A percentile compares a stretch with the other conserved stretches of the same genome.
phyloP scores from a whole-genome alignment of 2,797 vertebrate genomes.

The Mustela erminea region DNA sequence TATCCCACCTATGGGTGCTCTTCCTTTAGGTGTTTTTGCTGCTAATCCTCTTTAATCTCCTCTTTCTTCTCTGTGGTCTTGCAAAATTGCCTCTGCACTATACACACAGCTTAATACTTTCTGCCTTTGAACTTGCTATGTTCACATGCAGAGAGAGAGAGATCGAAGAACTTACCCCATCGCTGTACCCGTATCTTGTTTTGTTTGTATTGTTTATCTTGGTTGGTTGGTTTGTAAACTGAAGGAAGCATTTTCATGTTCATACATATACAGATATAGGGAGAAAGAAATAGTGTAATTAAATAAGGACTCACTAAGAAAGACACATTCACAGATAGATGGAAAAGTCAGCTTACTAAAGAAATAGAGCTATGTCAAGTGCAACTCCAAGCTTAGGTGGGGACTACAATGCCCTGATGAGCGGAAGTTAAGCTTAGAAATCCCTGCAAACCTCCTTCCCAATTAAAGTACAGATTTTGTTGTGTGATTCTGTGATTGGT shows the following conservation, averaged over 20 bases:
- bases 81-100: neutral
- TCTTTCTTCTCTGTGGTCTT: conserved; percentile 4
- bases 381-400: neutral
- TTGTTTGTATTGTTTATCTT: conserved; percentile 32
- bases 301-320: neutral
- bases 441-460: neutral
- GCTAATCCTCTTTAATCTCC: neutral
- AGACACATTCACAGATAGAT: neutral
- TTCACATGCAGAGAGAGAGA: neutral
- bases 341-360: neutral
- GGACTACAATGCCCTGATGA: neutral
- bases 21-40: neutral
- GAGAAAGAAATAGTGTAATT: neutral
- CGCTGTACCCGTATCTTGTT: neutral
- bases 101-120: neutral
- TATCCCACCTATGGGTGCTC: neutral
- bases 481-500: neutral
- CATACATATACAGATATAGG: neutral
- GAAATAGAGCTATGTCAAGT: neutral
- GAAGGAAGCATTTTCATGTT: conserved; percentile 1
- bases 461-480: conserved; percentile 16
- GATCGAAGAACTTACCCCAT: neutral
- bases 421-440: neutral
- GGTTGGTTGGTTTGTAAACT: neutral
- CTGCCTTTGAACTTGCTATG: neutral